A percentile compares a stretch with the other conserved stretches of the same genome.
These are phyloP conservation scores for Chaenocephalus aceratus DNA, from an alignment of 2,113 vertebrate genomes.

Conservation along the genomic window DNA sequence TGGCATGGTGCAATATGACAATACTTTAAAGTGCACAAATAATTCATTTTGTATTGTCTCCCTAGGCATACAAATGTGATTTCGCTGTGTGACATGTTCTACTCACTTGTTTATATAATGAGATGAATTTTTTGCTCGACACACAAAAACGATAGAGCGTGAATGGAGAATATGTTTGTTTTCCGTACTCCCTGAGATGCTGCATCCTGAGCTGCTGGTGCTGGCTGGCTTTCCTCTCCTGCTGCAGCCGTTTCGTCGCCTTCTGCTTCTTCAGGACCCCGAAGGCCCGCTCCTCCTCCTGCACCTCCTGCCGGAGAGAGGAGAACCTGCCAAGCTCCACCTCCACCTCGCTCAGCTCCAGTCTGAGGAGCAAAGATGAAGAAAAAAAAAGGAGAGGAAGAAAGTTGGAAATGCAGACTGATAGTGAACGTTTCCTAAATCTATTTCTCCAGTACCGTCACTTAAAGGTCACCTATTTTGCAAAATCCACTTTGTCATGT, in stretches of 20 bases:
- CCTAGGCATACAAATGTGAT: not conserved
- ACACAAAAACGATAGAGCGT: not conserved
- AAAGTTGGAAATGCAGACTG: not conserved
- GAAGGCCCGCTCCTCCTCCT: conserved; percentile 74
- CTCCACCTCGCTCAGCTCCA: conserved; percentile 84
- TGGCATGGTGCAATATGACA: not conserved
- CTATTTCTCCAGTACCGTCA: not conserved
- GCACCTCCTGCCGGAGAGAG: conserved; percentile 60
- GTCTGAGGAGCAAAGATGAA: conserved; percentile 69
- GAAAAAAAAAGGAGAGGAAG: not conserved
- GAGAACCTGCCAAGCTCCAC: conserved; percentile 80
- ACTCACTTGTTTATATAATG: not conserved
- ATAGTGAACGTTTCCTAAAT: not conserved
- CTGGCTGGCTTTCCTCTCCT: conserved; percentile 74
- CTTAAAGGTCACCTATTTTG: too few relatives aligned
- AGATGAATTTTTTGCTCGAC: not conserved
- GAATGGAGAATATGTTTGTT: not conserved
- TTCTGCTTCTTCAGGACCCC: conserved; percentile 61
- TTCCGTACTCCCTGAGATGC: conserved; percentile 75
- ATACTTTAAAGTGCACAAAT: not conserved
- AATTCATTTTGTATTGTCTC: not conserved
- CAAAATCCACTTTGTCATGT: too few relatives aligned
- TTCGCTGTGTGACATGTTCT: not conserved
- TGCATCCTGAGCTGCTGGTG: conserved; percentile 67
- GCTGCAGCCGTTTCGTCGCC: conserved; percentile 68